Conservation (phyloP, 2,888 invertebrate genomes). For the Morpho helenor region DNA sequence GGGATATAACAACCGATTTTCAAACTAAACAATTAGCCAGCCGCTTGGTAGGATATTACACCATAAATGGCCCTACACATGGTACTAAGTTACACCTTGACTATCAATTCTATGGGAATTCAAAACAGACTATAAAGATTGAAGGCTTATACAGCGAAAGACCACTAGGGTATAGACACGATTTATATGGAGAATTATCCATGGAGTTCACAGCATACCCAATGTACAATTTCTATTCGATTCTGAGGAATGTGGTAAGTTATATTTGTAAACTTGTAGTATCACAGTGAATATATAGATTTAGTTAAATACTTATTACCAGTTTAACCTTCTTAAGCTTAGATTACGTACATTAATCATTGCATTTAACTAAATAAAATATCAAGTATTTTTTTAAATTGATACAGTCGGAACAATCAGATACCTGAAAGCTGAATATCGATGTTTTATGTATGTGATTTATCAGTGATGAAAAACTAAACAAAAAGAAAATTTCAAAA, state of each 20-base stretch:
- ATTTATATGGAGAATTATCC: conserved; percentile 82
- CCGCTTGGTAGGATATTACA: conserved; percentile 85
- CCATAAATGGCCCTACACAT: conserved; percentile 69
- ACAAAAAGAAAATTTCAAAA: no score
- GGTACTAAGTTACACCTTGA: conserved; percentile 82
- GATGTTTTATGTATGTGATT: no score
- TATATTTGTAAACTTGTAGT: conserved; percentile 9
- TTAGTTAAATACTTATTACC: no score
- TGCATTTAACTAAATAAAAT: no score
- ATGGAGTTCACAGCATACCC: conserved; percentile 89
- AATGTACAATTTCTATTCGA: conserved; percentile 83
- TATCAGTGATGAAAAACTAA: no score
- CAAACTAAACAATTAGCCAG: conserved; percentile 88
- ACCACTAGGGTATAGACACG: conserved; percentile 76
- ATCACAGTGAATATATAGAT: no score
- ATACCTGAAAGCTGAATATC: no score
- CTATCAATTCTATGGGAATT: conserved; percentile 81
- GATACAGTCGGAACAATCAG: no score
- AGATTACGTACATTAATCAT: no score
- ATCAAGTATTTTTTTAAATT: no score
- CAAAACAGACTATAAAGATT: conserved; percentile 75
- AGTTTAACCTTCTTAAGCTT: no score
- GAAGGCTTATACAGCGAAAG: conserved; percentile 75
- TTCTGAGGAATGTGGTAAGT: conserved; percentile 82
- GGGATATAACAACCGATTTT: conserved; percentile 86